phyloP scores from a whole-genome alignment of 1,140 invertebrate genomes.

The Drosophila subobscura region DNA sequence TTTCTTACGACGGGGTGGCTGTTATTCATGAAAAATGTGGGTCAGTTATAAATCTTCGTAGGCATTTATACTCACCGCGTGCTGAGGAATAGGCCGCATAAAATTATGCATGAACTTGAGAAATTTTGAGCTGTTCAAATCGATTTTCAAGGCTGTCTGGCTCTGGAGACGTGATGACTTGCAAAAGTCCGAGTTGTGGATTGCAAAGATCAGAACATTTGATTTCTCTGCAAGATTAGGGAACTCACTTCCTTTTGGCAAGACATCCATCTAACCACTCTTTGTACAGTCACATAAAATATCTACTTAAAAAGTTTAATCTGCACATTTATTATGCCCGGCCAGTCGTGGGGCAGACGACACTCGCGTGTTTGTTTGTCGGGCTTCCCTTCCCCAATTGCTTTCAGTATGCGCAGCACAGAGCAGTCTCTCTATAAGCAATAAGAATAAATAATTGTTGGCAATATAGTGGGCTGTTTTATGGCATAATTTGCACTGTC shows the following conservation, averaged over 20 bases:
- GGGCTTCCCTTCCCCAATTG: constrained; percentile 9
- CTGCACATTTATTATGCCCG: constrained; percentile 37
- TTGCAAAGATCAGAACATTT: not conserved
- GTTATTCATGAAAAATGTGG: constrained; percentile 55
- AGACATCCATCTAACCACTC: not conserved
- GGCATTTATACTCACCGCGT: constrained; percentile 30
- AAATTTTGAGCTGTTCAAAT: constrained; percentile 36
- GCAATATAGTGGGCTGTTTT: constrained; percentile 49
- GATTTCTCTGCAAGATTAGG: not conserved
- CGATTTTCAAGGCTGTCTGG: constrained; percentile 47
- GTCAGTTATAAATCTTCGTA: constrained; percentile 63
- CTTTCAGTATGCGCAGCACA: constrained; percentile 50
- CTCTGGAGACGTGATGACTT: constrained; percentile 28
- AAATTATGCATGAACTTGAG: constrained; percentile 47
- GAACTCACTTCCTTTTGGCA: not conserved
- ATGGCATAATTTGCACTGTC: constrained; percentile 27
- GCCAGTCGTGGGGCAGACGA: constrained; percentile 33
- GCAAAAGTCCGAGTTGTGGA: not conserved
- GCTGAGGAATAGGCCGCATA: constrained; percentile 37
- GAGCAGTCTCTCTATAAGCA: constrained; percentile 15
- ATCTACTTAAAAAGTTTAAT: constrained; percentile 1
- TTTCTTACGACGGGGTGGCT: not conserved
- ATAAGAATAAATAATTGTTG: constrained; percentile 38
- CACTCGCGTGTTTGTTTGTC: constrained; percentile 21
- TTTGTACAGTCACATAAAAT: not conserved